Base-by-base conservation (phyloP, 2,797 vertebrate species). In the Helostoma temminkii region DNA sequence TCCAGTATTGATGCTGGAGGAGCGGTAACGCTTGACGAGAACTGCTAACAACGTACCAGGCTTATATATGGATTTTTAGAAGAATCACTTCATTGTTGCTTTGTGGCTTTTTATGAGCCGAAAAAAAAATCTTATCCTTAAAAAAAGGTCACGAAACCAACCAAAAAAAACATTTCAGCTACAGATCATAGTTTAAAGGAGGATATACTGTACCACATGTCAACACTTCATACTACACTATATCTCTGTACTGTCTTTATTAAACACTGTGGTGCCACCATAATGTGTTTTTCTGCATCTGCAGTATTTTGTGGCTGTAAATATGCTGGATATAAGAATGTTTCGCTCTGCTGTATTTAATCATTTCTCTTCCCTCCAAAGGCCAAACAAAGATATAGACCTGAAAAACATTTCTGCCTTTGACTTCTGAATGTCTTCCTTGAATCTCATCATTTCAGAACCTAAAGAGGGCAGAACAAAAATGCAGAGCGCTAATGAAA, bases 401-500 rank as follows among this genome's bases (percentile, higher is more conserved):
- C 57, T 47, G 58, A 68, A 69, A 60, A 55, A 45, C 26, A 54
- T 66, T 57, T 71, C 48, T 52, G 59, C 65, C 46, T 63, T 48
- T 57, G 53, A 43, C 46, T 66, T 9, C 6, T 54, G 9, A 58
- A 72, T 59, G 63, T 49, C 71, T 80, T 62, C 55, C 49, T 58
- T 74, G 26, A 72, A 64, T 73, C 45, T 66, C 6, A 5, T 56
- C 49, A 34, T 69, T 74, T 74, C 47, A 50, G 14, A 46, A 50
- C 36, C 56, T 19, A 78, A 65, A 50, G 57, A 54, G 34, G 6
- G 26, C 50, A 18, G 30, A 74, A 58, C 58, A 73, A 71, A 77
- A 53, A 15, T 21, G 28, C 36, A 60, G 41, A 47, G 18, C 56
- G 43, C 43, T 57, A 41, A 82, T 80, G 74, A 84, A 78, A 75